These are phyloP conservation scores for Mola mola DNA, from an alignment of 2,113 vertebrate species.

Conservation along the genomic window DNA sequence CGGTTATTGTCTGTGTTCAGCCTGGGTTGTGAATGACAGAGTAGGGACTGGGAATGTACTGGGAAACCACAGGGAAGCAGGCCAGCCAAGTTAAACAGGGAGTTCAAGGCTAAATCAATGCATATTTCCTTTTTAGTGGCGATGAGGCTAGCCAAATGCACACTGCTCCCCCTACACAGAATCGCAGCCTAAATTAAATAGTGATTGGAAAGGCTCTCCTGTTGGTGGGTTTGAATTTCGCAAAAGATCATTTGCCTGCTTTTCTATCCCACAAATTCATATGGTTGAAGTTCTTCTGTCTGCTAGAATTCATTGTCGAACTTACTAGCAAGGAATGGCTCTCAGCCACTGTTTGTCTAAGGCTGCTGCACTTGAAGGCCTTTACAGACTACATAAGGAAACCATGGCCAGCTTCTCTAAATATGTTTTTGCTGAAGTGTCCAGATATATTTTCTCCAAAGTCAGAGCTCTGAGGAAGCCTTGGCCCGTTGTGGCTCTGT, in stretches of 20 bases:
- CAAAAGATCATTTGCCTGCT: conserved; percentile 62
- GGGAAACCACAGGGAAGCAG: conserved; percentile 72
- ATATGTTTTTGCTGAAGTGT: conserved; percentile 71
- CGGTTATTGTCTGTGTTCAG: conserved; percentile 77
- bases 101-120: conserved; percentile 80
- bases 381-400: conserved; percentile 61
- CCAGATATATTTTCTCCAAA: conserved; percentile 69
- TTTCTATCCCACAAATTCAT: conserved; percentile 58
- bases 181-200: conserved; percentile 59
- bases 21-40: conserved; percentile 60
- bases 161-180: conserved; percentile 50
- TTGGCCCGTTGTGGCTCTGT: conserved; percentile 53
- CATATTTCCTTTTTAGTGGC: conserved; percentile 78
- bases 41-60: conserved; percentile 69
- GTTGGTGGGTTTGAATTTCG: conserved; percentile 63
- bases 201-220: conserved; percentile 51
- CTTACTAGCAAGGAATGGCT: conserved; percentile 66
- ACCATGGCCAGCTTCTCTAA: conserved; percentile 69
- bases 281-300: conserved; percentile 44
- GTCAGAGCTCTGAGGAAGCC: conserved; percentile 58
- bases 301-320: conserved; percentile 60
- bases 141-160: conserved; percentile 67
- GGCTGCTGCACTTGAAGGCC: conserved; percentile 63
- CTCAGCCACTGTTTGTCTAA: conserved; percentile 73
- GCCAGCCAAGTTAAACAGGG: conserved; percentile 77